Conservation (phyloP, 2,113 vertebrate species). For the Poeciliopsis prolifica region DNA sequence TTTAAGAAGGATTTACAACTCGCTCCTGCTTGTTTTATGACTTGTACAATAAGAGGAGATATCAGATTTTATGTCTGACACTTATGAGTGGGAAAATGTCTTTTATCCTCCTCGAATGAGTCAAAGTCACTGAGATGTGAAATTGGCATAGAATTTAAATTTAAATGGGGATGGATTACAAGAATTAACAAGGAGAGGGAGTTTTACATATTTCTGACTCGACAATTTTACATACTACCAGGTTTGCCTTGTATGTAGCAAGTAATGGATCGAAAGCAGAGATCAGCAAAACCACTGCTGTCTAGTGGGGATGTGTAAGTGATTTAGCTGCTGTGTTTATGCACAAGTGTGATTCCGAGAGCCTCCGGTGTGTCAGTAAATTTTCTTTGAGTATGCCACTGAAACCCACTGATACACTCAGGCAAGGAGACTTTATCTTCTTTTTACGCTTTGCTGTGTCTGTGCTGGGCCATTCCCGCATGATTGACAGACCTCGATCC, state of each 20-base stretch:
- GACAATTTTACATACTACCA: constrained; percentile 39
- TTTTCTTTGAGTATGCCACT: constrained; percentile 64
- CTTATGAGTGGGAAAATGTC: constrained; percentile 62
- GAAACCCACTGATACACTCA: constrained; percentile 69
- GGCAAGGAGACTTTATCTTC: constrained; percentile 69
- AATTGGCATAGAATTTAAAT: constrained; percentile 57
- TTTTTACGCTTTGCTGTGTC: constrained; percentile 56
- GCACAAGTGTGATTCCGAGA: constrained; percentile 52
- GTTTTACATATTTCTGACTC: constrained; percentile 62
- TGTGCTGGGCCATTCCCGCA: constrained; percentile 47
- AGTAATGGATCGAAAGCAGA: constrained; percentile 17
- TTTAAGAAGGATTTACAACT: constrained; percentile 72
- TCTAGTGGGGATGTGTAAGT: constrained; percentile 26
- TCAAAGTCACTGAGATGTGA: constrained; percentile 45
- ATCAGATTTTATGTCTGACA: constrained; percentile 67
- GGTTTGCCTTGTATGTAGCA: constrained; percentile 31
- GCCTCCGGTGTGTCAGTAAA: constrained; percentile 68
- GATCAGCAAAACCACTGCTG: constrained; percentile 46
- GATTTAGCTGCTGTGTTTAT: constrained; percentile 60
- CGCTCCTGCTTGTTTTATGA: constrained; percentile 67
- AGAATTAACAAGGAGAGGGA: constrained; percentile 31
- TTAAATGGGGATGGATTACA: constrained; percentile 36
- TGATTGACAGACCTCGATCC: constrained; percentile 81
- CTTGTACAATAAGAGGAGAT: constrained; percentile 64
- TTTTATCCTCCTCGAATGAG: constrained; percentile 40